phyloP scores from a whole-genome alignment of 2,888 invertebrate species.

The Coelinius sp. region DNA sequence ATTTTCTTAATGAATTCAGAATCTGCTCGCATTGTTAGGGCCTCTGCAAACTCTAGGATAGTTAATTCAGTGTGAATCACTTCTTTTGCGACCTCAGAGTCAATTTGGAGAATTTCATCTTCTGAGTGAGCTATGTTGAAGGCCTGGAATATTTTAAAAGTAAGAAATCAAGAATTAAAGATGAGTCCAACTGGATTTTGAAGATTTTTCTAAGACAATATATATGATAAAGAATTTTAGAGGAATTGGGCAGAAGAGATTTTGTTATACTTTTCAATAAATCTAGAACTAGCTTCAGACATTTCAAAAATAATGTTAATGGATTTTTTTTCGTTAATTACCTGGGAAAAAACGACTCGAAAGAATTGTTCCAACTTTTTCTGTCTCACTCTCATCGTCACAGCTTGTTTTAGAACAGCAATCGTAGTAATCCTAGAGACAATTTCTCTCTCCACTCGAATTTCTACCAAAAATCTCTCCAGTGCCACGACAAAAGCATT shows the following conservation, averaged over 20 bases:
- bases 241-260: no score
- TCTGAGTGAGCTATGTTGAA: constrained; percentile 70
- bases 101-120: constrained; percentile 67
- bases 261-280: no score
- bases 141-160: constrained; percentile 53
- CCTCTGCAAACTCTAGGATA: constrained; percentile 75
- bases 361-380: constrained; percentile 73
- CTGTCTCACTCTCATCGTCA: constrained; percentile 72
- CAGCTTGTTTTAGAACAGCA: constrained; percentile 63
- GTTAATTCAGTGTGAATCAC: constrained; percentile 73
- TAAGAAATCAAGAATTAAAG: no score
- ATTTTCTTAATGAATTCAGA: constrained; percentile 75
- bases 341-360: constrained; percentile 66
- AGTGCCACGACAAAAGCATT: constrained; percentile 67
- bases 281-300: no score
- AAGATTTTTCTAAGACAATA: no score
- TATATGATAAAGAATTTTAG: no score
- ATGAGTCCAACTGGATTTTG: no score
- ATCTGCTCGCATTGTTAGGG: constrained; percentile 73
- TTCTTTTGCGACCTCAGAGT: constrained; percentile 69
- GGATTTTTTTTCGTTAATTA: no score
- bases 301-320: no score
- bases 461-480: constrained; percentile 63
- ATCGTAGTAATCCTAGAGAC: constrained; percentile 56
- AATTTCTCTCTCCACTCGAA: constrained; percentile 54